Conservation (phyloP, 2,113 vertebrate species). For the Nicator chloris region DNA sequence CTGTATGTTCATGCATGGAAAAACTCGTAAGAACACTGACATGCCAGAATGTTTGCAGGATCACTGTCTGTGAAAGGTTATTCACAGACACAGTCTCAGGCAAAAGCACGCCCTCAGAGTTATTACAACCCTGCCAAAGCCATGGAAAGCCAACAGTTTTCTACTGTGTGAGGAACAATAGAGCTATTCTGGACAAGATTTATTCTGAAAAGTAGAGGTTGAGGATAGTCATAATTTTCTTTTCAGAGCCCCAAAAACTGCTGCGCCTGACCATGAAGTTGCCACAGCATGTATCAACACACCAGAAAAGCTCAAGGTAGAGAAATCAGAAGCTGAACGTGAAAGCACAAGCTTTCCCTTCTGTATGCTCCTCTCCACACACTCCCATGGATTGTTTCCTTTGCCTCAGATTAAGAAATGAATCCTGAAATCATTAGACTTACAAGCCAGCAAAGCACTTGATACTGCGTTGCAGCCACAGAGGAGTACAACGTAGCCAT, state of each 20-base stretch:
- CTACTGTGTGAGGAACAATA: conserved; percentile 46
- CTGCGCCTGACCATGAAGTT: background rate
- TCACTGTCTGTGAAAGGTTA: conserved; percentile 33
- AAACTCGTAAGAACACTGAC: background rate
- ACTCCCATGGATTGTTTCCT: background rate
- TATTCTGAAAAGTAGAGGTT: conserved; percentile 15
- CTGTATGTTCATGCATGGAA: background rate
- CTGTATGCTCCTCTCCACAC: background rate
- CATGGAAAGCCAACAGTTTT: conserved; percentile 35
- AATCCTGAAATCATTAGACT: background rate
- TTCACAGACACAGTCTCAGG: conserved; percentile 17
- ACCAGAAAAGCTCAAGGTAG: background rate
- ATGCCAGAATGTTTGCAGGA: conserved; percentile 4
- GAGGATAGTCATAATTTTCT: conserved; percentile 40
- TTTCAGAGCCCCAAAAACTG: conserved; percentile 26
- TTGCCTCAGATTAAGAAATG: background rate
- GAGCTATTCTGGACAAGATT: conserved; percentile 37
- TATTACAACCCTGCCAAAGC: conserved; percentile 33
- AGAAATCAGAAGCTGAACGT: background rate
- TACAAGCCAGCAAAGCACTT: background rate
- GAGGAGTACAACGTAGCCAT: background rate
- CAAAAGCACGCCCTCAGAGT: background rate
- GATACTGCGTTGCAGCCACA: background rate
- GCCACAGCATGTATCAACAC: background rate
- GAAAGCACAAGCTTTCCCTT: background rate